Base-by-base conservation (phyloP, 2,797 vertebrate species). In the Poeciliopsis turneri region DNA sequence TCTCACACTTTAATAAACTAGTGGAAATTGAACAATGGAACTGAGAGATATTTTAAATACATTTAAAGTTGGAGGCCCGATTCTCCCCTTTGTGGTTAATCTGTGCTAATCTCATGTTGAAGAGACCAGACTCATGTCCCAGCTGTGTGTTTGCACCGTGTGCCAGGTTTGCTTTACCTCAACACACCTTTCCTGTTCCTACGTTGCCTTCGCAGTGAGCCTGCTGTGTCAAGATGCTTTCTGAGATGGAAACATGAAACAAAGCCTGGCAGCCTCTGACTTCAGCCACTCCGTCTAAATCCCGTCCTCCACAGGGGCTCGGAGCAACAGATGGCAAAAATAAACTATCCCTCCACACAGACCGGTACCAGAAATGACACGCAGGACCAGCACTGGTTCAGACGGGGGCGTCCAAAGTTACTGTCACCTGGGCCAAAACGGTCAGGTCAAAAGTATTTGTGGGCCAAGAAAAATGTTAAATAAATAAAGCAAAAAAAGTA, bases 131-230 rank as follows among this genome's bases (percentile, higher is more conserved):
- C 71, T 92, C 78, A 84, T 51, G 83, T 89, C 78, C 75, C 85
- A 87, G 85, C 79, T 88, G 86, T 41, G 9, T 0, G 18, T 72
- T 45, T 51, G 72, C 68, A 70, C 30, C 5, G 53, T 78, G 69
- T 86, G 88, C 90, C 88, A 55, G 69, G 79, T 86, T 77, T 80
- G 86, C 83, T 92, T 87, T 85, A 79, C 73, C 72, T 90, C 90
- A 86, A 20, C 51, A 3, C 12, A 20, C 84, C 70, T 81, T 39
- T 71, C 57, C 59, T 64, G 74, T 72, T 77, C 73, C 74, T 53
- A 68, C 39, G 9, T 76, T 39, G 69, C 69, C 72, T 73, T 83
- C 78, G 69, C 46, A 72, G 72, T 53, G 33, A 77, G 78, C 76
- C 77, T 72, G 73, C 75, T 6, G 5, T 64, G 77, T 91, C 76